Evolutionary conservation across 2,797 vertebrate genomes (phyloP).

Genomic region (Astyanax mexicanus): DNA sequence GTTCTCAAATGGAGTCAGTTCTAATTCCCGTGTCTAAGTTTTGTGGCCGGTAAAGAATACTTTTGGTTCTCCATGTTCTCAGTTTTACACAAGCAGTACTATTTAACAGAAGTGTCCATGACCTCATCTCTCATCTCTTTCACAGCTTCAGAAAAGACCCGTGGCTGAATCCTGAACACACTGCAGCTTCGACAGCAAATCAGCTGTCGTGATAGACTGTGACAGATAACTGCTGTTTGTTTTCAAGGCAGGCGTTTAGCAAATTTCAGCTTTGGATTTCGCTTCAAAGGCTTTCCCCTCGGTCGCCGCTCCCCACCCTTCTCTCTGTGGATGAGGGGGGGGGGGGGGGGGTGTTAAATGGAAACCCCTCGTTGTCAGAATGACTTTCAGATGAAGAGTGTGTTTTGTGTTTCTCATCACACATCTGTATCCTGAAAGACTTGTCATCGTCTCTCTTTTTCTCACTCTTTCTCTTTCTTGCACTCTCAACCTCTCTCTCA

Average conservation of each 20-base stretch:
- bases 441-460: constrained; percentile 8
- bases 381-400: constrained; percentile 61
- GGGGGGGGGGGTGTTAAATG: neutral
- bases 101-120: neutral
- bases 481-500: constrained; percentile 1
- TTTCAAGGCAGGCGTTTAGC: constrained; percentile 51
- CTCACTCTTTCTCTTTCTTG: neutral
- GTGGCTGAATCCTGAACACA: neutral
- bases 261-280: constrained; percentile 49
- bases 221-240: constrained; percentile 46
- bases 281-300: constrained; percentile 51
- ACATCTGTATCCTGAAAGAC: constrained; percentile 37
- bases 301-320: constrained; percentile 1
- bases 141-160: neutral
- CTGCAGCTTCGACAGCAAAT: neutral
- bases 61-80: neutral
- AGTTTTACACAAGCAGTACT: neutral
- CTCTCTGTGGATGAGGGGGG: neutral
- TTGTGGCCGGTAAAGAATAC: neutral
- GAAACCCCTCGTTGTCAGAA: constrained; percentile 58
- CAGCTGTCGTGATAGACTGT: constrained; percentile 50
- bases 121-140: neutral
- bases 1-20: neutral
- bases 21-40: neutral
- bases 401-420: constrained; percentile 51